These are phyloP conservation scores for Eilema griseolum DNA, from an alignment of 2,888 invertebrate species.

Conservation along the genomic window DNA sequence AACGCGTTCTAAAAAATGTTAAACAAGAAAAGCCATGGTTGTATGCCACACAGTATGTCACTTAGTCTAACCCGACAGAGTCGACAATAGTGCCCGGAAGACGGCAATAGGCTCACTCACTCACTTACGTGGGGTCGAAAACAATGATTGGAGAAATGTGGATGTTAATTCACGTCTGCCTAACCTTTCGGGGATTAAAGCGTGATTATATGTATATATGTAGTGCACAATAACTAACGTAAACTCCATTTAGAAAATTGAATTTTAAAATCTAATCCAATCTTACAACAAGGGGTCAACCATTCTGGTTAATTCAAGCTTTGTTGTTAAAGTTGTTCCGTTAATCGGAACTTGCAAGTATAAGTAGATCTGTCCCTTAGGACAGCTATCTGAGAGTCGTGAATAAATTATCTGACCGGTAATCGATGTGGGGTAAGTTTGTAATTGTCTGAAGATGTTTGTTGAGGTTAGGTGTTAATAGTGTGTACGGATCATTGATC, in stretches of 20 bases:
- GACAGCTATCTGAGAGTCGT: constrained; percentile 64
- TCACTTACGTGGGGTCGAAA: no score
- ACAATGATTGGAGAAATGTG: no score
- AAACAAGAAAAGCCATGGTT: no score
- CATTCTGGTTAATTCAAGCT: constrained; percentile 51
- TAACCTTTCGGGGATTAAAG: no score
- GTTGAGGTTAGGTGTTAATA: not conserved
- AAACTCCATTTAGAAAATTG: constrained; percentile 20
- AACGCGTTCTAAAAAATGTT: no score
- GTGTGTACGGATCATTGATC: not conserved
- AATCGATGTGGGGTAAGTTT: constrained; percentile 62
- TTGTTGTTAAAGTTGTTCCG: constrained; percentile 52
- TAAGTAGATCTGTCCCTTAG: constrained; percentile 61
- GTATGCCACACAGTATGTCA: no score
- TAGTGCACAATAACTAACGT: constrained; percentile 10
- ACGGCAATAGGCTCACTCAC: no score
- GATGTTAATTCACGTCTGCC: no score
- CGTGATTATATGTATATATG: no score
- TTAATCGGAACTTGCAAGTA: constrained; percentile 71
- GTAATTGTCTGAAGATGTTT: constrained; percentile 53
- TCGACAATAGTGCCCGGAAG: no score
- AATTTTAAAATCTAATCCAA: constrained; percentile 33
- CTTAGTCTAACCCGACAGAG: no score
- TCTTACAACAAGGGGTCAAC: constrained; percentile 33
- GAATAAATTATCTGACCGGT: constrained; percentile 73